Evolutionary conservation across 53 echinoderm and acorn worm genomes (phyloP), one percentile per base, ranked within the genome.

Genomic region (Pentamera pediparva): DNA sequence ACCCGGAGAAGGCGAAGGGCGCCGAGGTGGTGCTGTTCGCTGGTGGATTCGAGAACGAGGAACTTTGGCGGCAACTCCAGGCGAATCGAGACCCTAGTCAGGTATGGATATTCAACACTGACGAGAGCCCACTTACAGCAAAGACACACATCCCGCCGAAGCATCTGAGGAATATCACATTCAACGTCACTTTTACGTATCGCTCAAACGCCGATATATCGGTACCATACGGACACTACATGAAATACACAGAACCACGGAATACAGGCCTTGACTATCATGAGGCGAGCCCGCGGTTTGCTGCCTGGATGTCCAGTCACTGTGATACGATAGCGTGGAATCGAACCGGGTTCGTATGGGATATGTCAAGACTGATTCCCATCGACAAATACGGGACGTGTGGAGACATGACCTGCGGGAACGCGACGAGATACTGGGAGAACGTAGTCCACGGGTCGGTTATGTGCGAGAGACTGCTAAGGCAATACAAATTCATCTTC

Each of bases 321-420:
- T 67, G 67, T 18, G 67, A 67, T 43, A 67, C 67, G n/a, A 45
- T 45, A 41, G 45, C 43, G 0, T 67, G 67, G 67, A 67, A 67
- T 39, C 39, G 67, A 29, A 67, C 67, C 27, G 67, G 67, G 9
- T 67, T 67, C 67, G 29, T 67, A 38, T 67, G 67, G 67, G 67
- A 67, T 29, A 30, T 67, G 6, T 67, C 67, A 18, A 40, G 41
- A 43, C 29, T 26, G 28, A 39, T 67, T 18, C 20, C 67, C 13
- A 67, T 67, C 25, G 67, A 67, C 18, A 67, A 67, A 26, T 67
- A 67, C 11, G 67, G 67, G 4, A 25, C 5, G 6, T 67, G 47
- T 18, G 67, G 67, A 4, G 17, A 67, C 30, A 15, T 67, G 26
- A 40, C 41, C 10, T 67, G 67, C 30, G 67, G 67, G 29, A 27